Base-by-base conservation (phyloP, 1,140 invertebrate genomes). In the Micrasema longulum region DNA sequence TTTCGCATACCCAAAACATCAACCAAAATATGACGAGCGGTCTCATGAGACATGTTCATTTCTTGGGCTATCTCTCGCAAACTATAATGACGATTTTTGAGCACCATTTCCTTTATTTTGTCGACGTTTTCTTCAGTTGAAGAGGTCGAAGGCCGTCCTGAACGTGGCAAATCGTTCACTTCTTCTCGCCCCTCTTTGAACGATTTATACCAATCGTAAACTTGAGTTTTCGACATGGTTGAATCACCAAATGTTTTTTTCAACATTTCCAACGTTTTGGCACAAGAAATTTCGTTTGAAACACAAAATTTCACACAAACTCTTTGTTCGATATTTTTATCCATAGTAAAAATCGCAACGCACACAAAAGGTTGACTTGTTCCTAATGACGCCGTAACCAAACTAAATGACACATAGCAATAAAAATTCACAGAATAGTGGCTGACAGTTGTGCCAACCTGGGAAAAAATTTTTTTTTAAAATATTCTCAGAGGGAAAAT, bases 81-180 rank as follows among this genome's bases (percentile, higher is more conserved):
- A 31, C 26, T 31, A 31, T 31, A 31, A 31, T 31, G 26, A 31
- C 72, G 62, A 75, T 76, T 76, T 73, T 67, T 35, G 45, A 71
- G 43, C 65, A 76, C 50, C n/a, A 77, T 62, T 69, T 76, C 52
- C 60, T 69, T 71, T 31, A 77, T 47, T 64, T 38, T 35, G 18
- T 75, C 52, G 64, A 78, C 66, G 60, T 77, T 74, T 71, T 76
- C 71, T 35, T 77, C 72, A 53, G 60, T 77, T 75, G 38, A 70
- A 53, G 73, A 68, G 20, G 75, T 80, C 52, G 67, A 69, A 64
- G 76, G 75, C 23, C 75, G 76, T 55, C 78, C 75, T 62, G 72
- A 75, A 36, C 75, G 72, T 26, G 60, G 50, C 35, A 75, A 47
- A 62, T 80, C 78, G 67, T 76, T 62, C 63, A 77, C 77, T 55